phyloP scores from a whole-genome alignment of 2,888 invertebrate genomes.

The Hydropsyche betteni region DNA sequence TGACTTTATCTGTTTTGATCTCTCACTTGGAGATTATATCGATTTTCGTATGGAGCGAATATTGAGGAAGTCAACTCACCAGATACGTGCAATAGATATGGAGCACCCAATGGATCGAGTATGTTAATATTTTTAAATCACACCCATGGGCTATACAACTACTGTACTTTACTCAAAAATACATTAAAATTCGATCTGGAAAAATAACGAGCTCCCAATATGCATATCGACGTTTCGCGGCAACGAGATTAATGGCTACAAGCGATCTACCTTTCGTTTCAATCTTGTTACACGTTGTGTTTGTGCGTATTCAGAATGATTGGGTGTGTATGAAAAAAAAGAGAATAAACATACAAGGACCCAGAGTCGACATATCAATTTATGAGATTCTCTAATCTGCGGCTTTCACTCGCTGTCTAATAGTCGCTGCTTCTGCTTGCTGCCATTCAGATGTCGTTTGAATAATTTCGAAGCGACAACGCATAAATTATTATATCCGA shows the following conservation, averaged over 20 bases:
- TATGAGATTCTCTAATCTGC: slow-evolving; percentile 11
- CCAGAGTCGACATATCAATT: slow-evolving; percentile 7
- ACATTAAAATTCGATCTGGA: too few species aligned
- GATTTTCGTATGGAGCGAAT: too few species aligned
- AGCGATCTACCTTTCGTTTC: slow-evolving; percentile 24
- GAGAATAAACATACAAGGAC: slow-evolving; percentile 1
- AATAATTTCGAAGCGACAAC: slow-evolving; percentile 13
- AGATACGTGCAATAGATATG: too few species aligned
- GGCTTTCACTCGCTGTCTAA: slow-evolving; percentile 10
- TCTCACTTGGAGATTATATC: too few species aligned
- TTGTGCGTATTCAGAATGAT: not conserved
- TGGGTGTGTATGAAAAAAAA: not conserved
- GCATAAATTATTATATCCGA: slow-evolving; percentile 28
- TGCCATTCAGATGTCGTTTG: slow-evolving; percentile 24
- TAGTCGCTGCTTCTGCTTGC: not conserved
- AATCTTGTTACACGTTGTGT: slow-evolving; percentile 10
- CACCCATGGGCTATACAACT: too few species aligned
- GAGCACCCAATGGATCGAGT: too few species aligned
- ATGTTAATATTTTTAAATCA: too few species aligned
- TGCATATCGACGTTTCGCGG: slow-evolving; percentile 15
- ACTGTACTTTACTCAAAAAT: too few species aligned
- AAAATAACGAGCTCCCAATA: not conserved
- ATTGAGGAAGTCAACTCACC: too few species aligned
- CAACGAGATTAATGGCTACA: slow-evolving; percentile 23
- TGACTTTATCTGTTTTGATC: too few species aligned